Evolutionary conservation across 2,888 invertebrate genomes (phyloP).

Genomic region (Coronaproctus castanopsis): DNA sequence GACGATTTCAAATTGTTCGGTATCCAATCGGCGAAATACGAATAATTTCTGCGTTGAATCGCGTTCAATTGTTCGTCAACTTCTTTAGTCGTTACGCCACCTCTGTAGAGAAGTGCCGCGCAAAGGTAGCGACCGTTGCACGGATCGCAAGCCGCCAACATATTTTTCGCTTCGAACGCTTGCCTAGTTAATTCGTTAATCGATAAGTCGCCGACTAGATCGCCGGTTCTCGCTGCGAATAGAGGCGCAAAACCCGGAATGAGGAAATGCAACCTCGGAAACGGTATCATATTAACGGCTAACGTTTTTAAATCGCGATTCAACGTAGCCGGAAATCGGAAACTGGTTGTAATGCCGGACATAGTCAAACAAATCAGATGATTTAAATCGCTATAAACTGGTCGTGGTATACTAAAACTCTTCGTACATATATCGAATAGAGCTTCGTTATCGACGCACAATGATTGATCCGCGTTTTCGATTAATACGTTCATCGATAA

Average conservation of each 20-base stretch:
- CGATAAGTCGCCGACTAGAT: conserved; percentile 31
- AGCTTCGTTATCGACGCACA: conserved; percentile 42
- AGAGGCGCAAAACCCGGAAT: conserved; percentile 39
- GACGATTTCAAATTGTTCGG: conserved; percentile 65
- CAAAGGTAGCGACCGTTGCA: conserved; percentile 39
- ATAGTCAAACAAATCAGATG: conserved; percentile 35
- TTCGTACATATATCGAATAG: conserved; percentile 43
- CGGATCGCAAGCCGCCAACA: conserved; percentile 37
- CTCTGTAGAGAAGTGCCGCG: conserved; percentile 16
- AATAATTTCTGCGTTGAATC: conserved; percentile 41
- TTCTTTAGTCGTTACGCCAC: conserved; percentile 16
- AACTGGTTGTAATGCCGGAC: conserved; percentile 36
- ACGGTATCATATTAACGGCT: conserved; percentile 41
- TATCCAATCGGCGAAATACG: conserved; percentile 49
- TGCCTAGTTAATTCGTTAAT: conserved; percentile 32
- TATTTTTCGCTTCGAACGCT: conserved; percentile 34
- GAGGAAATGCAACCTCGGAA: conserved; percentile 37
- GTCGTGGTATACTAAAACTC: conserved; percentile 37
- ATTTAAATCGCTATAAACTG: conserved; percentile 46
- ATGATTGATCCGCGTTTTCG: conserved; percentile 41
- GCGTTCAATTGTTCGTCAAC: conserved; percentile 54
- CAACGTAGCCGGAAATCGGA: conserved; percentile 39
- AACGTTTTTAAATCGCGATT: conserved; percentile 38
- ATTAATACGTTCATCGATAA: conserved; percentile 58
- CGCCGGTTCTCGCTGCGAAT: conserved; percentile 31